Percentiles rank a stretch among this genome's conserved stretches.
phyloP scores from a whole-genome alignment of 1,140 invertebrate species.

The Drosophila nebulosa region DNA sequence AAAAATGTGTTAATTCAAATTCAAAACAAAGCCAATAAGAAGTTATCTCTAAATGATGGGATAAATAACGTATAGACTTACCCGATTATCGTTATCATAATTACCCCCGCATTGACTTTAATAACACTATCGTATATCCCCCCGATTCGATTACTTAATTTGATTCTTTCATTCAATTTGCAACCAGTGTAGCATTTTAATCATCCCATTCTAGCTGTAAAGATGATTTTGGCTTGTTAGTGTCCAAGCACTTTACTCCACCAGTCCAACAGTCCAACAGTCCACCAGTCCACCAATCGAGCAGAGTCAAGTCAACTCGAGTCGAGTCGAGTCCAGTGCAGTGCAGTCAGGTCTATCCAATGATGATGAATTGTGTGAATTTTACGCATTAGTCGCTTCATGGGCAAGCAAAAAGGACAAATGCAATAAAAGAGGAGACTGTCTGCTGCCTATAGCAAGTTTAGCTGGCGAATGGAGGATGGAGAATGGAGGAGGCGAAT shows the following conservation, averaged over 20 bases:
- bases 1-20: no score
- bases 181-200: constrained; percentile 25
- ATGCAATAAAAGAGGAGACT: constrained; percentile 20
- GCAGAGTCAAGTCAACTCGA: constrained; percentile 2
- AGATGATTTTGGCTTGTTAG: constrained; percentile 78
- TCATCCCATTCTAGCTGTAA: constrained; percentile 45
- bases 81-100: background rate
- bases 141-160: background rate
- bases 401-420: constrained; percentile 25
- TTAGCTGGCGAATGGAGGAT: background rate
- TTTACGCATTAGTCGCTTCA: constrained; percentile 77
- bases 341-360: constrained; percentile 28
- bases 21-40: no score
- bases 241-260: constrained; percentile 51
- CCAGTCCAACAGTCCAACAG: no score
- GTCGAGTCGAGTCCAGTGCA: constrained; percentile 10
- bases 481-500: constrained; percentile 9
- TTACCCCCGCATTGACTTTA: no score
- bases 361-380: constrained; percentile 80
- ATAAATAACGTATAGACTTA: background rate
- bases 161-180: background rate
- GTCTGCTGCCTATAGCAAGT: constrained; percentile 1
- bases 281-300: constrained; percentile 16
- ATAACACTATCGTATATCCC: background rate
- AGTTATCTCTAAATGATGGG: background rate